Evolutionary conservation across 2,888 invertebrate species (phyloP), one percentile per base, ranked within the genome.

Genomic region (Colletes collaris): DNA sequence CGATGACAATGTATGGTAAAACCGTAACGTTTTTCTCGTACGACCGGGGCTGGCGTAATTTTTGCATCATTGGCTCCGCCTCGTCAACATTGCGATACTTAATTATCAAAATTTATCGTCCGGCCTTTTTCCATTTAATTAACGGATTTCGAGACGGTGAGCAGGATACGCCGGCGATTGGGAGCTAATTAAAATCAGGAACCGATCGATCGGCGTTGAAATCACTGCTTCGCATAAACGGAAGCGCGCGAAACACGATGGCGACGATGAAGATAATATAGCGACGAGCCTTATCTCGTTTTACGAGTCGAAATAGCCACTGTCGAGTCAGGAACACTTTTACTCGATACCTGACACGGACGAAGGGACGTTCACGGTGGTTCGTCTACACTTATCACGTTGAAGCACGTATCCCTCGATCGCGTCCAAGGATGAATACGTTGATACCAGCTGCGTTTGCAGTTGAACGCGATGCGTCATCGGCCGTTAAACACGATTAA

Each of bases 401-500:
- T 16, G 13, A 4, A n/a, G 8, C 7, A 13, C 35, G 27, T 46
- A 44, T 52, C 8, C 53, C 62, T 6, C 3, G 64, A 40, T 52
- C 35, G 11, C 2, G 8, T 11, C 8, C 52, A 13, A 46, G 35
- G 44, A 53, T 52, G 53, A 68, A 35, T 52, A 19, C 19, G 35
- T 19, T 40, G 62, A 67, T 64, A 44, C 52, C 75, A 59, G 63
- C 40, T 69, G 66, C 74, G 16, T 50, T 62, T 19, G 63, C 68
- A 69, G 55, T 67, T 49, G 68, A 63, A 19, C 58, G 19, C 16
- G 65, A 79, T 79, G 69, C 66, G 80, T 74, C 83, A 68, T 55
- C 65, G 70, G 73, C 63, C 56, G 76, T 80, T 83, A 84, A 84
- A 74, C 37, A 56, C 72, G 76, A 84, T 77, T 83, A 83, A 83